Percentiles rank a stretch among this genome's conserved stretches.
phyloP scores from a whole-genome alignment of 2,888 invertebrate genomes.

The Halictus quadricinctus region DNA sequence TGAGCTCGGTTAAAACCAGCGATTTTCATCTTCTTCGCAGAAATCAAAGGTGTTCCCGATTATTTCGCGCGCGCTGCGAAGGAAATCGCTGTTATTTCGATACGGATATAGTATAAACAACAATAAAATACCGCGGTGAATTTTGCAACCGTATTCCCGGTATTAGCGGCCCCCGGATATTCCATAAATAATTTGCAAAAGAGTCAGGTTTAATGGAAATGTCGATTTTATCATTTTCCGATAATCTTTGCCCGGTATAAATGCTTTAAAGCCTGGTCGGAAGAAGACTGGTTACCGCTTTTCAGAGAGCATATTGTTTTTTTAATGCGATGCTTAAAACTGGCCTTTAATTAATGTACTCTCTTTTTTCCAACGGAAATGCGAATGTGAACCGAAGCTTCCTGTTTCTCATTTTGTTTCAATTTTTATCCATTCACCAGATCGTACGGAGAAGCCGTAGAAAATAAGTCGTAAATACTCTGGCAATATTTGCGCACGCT shows the following conservation, averaged over 20 bases:
- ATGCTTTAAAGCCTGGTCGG: background rate
- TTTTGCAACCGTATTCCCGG: background rate
- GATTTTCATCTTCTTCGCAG: background rate
- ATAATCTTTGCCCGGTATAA: conserved; percentile 2
- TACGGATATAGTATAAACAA: background rate
- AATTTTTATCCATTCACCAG: background rate
- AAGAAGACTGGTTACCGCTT: background rate
- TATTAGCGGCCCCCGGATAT: background rate
- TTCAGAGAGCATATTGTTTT: background rate
- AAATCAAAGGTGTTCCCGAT: background rate
- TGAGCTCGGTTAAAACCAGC: background rate
- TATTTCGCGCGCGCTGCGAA: background rate
- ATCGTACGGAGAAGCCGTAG: background rate
- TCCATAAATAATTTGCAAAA: conserved; percentile 8
- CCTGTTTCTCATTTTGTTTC: background rate
- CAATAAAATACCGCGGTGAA: background rate
- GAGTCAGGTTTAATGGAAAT: conserved; percentile 1
- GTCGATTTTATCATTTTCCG: conserved; percentile 9
- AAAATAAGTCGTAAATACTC: background rate
- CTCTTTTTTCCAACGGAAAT: background rate
- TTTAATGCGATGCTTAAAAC: background rate
- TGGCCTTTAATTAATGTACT: background rate
- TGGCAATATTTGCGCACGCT: background rate
- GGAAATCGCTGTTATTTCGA: background rate
- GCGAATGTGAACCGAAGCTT: background rate